Percentiles rank a stretch among this genome's conserved stretches.
Evolutionary conservation across 64 coral and sea anemone species (phyloP).

Genomic region (Cladopsammia gracilis): DNA sequence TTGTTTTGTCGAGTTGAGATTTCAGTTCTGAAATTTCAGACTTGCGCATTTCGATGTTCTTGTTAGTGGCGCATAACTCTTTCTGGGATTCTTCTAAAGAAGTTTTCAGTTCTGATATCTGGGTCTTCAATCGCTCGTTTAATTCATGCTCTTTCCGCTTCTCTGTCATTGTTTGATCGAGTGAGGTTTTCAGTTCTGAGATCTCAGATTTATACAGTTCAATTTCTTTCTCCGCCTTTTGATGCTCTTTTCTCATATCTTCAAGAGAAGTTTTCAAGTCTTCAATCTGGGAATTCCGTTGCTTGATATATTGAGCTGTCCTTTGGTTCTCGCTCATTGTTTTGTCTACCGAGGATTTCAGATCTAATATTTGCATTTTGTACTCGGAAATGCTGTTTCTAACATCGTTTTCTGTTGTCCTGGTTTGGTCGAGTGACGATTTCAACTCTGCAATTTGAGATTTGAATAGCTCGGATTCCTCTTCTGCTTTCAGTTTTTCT

Average conservation of each 20-base stretch:
- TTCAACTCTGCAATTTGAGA: not conserved
- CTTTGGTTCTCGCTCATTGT: not conserved
- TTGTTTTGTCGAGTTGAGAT: not conserved
- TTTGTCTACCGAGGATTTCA: not conserved
- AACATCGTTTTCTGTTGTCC: not conserved
- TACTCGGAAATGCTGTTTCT: not conserved
- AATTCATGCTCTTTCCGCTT: not conserved
- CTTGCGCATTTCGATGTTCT: not conserved
- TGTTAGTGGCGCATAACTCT: not conserved
- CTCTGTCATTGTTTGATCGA: not conserved
- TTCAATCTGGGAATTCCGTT: not conserved
- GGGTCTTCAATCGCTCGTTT: not conserved
- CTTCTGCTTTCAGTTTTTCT: not conserved
- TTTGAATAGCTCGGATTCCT: not conserved
- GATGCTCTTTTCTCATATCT: not conserved
- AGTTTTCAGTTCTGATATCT: not conserved
- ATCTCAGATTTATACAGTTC: not conserved
- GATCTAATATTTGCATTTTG: conserved; percentile 4
- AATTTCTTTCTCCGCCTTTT: not conserved
- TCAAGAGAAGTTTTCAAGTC: not conserved
- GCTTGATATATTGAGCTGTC: not conserved
- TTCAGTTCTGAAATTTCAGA: conserved; percentile 4
- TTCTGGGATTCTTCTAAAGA: not conserved
- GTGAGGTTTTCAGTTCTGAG: not conserved
- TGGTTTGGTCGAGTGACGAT: not conserved